Conservation (phyloP, 1,140 invertebrate genomes). For the Drosophila littoralis region DNA sequence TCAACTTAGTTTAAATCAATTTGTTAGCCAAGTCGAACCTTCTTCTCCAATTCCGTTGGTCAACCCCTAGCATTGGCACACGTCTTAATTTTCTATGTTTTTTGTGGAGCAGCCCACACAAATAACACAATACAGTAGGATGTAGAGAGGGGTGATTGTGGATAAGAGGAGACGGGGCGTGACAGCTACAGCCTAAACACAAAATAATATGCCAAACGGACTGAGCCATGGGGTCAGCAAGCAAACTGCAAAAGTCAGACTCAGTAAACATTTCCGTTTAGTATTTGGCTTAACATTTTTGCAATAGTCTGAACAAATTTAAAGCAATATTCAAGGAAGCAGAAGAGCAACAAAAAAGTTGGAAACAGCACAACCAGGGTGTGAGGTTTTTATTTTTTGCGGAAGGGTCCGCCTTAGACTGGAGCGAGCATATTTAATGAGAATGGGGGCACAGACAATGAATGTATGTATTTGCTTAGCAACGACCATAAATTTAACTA, state of each 20-base stretch:
- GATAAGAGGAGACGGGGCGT: not conserved
- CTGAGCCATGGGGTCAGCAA: not conserved
- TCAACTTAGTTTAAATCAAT: slow-evolving; percentile 75
- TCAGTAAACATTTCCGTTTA: slow-evolving; percentile 32
- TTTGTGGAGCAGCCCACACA: slow-evolving; percentile 1
- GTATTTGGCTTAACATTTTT: slow-evolving; percentile 33
- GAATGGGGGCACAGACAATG: slow-evolving; percentile 15
- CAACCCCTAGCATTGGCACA: slow-evolving; percentile 6
- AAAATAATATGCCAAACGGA: slow-evolving; percentile 35
- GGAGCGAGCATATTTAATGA: slow-evolving; percentile 64
- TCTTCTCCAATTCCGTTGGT: slow-evolving; percentile 26
- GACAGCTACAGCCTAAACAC: slow-evolving; percentile 19
- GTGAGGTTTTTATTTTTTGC: not conserved
- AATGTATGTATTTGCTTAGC: slow-evolving; percentile 48
- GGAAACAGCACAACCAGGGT: not conserved
- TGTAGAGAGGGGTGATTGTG: not conserved
- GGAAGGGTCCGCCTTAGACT: not conserved
- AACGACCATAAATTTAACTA: slow-evolving; percentile 57
- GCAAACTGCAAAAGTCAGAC: slow-evolving; percentile 22
- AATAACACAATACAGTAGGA: slow-evolving; percentile 6
- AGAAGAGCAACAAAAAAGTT: slow-evolving; percentile 13
- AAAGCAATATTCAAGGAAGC: slow-evolving; percentile 22
- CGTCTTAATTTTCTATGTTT: slow-evolving; percentile 31
- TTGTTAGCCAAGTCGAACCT: slow-evolving; percentile 33
- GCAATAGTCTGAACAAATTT: slow-evolving; percentile 15